These are phyloP conservation scores for Ruditapes philippinarum DNA, from an alignment of 1,140 invertebrate species.

Conservation along the genomic window DNA sequence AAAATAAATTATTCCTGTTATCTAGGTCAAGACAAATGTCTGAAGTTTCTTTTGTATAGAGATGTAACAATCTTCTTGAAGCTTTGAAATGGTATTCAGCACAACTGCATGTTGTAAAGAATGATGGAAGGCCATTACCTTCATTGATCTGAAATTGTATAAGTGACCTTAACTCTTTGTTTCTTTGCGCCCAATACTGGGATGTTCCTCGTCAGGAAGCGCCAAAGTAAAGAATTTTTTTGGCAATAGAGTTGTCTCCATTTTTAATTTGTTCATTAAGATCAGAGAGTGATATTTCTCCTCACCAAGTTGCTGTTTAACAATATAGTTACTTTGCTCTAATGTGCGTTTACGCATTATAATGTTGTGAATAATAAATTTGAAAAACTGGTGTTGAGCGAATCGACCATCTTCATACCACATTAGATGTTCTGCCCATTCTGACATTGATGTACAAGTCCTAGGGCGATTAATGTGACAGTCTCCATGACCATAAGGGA, in stretches of 20 bases:
- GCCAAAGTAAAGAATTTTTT: slow-evolving; percentile 68
- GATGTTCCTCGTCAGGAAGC: slow-evolving; percentile 38
- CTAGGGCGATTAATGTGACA: no score
- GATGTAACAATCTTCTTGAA: slow-evolving; percentile 19
- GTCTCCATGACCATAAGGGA: slow-evolving; percentile 23
- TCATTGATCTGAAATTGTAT: slow-evolving; percentile 2
- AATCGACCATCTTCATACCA: no score
- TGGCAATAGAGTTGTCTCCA: slow-evolving; percentile 47
- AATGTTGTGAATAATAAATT: slow-evolving; percentile 65
- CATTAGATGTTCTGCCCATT: no score
- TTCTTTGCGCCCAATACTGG: slow-evolving; percentile 66
- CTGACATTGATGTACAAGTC: no score
- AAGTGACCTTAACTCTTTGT: slow-evolving; percentile 64
- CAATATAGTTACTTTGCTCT: slow-evolving; percentile 44
- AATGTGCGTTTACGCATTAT: slow-evolving; percentile 54
- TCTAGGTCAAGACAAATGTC: slow-evolving; percentile 3
- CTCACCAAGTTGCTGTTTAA: slow-evolving; percentile 68
- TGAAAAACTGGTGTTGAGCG: no score
- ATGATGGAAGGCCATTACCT: slow-evolving; percentile 7
- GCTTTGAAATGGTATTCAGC: slow-evolving; percentile 67
- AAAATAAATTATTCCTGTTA: slow-evolving; percentile 2
- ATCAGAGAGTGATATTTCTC: slow-evolving; percentile 35
- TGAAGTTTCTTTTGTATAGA: neutral
- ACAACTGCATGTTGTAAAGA: slow-evolving; percentile 45
- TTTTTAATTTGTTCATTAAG: slow-evolving; percentile 49